A percentile compares a stretch with the other conserved stretches of the same genome.
Evolutionary conservation across 2,888 invertebrate species (phyloP).

Genomic region (Ganaspis brasiliensis): DNA sequence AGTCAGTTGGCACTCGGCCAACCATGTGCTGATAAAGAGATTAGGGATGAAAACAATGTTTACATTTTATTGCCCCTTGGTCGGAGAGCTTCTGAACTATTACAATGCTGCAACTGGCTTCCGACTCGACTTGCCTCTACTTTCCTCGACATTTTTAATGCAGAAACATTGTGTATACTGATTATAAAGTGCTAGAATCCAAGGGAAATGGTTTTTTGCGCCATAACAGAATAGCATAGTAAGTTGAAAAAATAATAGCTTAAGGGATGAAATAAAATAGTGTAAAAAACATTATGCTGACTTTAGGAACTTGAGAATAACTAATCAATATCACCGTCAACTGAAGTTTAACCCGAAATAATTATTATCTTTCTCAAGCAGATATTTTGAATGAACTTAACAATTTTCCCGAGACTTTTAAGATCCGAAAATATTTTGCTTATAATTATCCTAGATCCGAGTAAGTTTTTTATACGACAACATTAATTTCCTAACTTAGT

Average conservation of each 20-base stretch:
- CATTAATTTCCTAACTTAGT: background rate
- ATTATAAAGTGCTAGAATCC: background rate
- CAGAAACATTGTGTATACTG: conserved; percentile 4
- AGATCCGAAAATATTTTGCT: background rate
- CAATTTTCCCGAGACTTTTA: too few relatives aligned
- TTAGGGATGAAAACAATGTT: conserved; percentile 74
- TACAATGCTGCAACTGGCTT: conserved; percentile 6
- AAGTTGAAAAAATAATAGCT: background rate
- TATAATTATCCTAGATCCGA: background rate
- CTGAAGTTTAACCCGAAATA: too few relatives aligned
- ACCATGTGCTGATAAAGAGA: conserved; percentile 77
- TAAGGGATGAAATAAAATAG: background rate
- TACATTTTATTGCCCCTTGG: conserved; percentile 62
- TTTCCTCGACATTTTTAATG: background rate
- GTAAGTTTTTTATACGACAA: background rate
- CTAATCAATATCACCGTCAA: too few relatives aligned
- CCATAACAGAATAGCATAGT: background rate
- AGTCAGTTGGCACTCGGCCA: conserved; percentile 70
- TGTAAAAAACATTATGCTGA: too few relatives aligned
- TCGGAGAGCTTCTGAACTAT: conserved; percentile 21
- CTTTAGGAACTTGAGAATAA: too few relatives aligned
- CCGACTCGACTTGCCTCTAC: conserved; percentile 6
- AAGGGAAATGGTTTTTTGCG: conserved; percentile 6
- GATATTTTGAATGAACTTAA: too few relatives aligned
- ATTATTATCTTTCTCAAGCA: too few relatives aligned